Evolutionary conservation across 2,797 vertebrate genomes (phyloP).

Genomic region (Lates japonicus): DNA sequence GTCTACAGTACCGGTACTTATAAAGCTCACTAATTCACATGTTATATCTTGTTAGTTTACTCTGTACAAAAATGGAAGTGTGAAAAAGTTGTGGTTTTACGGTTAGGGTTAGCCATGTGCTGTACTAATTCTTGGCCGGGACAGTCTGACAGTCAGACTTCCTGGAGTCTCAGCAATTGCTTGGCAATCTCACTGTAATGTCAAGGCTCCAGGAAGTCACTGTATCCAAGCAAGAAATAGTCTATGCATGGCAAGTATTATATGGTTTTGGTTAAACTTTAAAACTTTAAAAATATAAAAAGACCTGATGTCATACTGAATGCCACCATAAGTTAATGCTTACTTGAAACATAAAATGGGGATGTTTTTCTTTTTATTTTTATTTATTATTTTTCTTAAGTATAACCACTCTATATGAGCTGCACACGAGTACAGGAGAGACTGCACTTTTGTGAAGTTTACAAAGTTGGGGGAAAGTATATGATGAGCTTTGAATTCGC

Average conservation of each 20-base stretch:
- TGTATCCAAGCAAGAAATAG: neutral
- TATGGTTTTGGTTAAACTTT: neutral
- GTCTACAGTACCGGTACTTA: neutral
- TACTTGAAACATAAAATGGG: neutral
- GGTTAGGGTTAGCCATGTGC: neutral
- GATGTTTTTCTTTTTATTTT: neutral
- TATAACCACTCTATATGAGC: neutral
- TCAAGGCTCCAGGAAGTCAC: neutral
- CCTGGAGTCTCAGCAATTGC: neutral
- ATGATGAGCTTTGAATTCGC: neutral
- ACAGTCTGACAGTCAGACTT: neutral
- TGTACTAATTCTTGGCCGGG: neutral
- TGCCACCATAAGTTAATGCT: neutral
- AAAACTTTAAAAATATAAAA: neutral
- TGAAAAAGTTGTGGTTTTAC: neutral
- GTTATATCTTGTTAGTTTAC: neutral
- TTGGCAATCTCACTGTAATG: neutral
- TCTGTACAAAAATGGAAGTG: neutral
- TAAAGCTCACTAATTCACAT: neutral
- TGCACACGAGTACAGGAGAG: neutral
- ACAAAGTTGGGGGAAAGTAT: neutral
- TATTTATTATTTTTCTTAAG: neutral
- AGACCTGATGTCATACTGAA: neutral
- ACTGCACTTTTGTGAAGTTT: neutral
- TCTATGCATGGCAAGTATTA: neutral